Evolutionary conservation across 2,797 vertebrate species (phyloP).

Genomic region (Sebastes taczanowskii): DNA sequence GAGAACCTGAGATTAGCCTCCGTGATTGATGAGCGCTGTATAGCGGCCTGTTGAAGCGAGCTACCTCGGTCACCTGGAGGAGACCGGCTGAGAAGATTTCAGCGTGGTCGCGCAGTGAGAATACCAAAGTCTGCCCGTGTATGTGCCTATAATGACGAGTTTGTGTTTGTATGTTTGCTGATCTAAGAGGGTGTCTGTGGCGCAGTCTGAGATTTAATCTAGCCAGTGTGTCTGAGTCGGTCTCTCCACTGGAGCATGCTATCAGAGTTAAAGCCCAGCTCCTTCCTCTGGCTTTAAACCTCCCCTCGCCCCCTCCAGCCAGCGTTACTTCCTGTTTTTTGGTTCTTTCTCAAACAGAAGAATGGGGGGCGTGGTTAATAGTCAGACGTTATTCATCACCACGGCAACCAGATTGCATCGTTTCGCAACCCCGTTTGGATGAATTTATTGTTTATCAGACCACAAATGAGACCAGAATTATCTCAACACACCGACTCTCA

Average conservation of each 20-base stretch:
- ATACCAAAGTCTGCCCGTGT: neutral
- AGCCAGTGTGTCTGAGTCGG: neutral
- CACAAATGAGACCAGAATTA: no score
- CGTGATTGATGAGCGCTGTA: constrained; percentile 82
- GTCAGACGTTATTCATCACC: no score
- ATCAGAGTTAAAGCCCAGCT: neutral
- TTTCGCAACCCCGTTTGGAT: no score
- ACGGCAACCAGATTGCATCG: no score
- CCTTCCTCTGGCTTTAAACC: constrained; percentile 7
- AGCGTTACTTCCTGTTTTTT: no score
- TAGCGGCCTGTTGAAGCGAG: constrained; percentile 64
- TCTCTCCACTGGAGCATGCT: constrained; percentile 16
- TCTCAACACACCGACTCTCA: no score
- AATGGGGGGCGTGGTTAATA: no score
- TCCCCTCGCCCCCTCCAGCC: no score
- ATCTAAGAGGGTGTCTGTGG: neutral
- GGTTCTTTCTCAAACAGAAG: no score
- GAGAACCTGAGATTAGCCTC: constrained; percentile 77
- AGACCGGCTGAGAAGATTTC: constrained; percentile 10
- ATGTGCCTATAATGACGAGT: neutral
- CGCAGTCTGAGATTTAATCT: constrained; percentile 8
- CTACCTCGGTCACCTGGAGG: constrained; percentile 72
- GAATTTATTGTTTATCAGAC: no score
- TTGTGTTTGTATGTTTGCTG: neutral
- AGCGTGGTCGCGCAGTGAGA: neutral